A percentile compares a stretch with the other conserved stretches of the same genome.
phyloP scores from a whole-genome alignment of 2,888 invertebrate species.

The Disparrhopalites patrizii region DNA sequence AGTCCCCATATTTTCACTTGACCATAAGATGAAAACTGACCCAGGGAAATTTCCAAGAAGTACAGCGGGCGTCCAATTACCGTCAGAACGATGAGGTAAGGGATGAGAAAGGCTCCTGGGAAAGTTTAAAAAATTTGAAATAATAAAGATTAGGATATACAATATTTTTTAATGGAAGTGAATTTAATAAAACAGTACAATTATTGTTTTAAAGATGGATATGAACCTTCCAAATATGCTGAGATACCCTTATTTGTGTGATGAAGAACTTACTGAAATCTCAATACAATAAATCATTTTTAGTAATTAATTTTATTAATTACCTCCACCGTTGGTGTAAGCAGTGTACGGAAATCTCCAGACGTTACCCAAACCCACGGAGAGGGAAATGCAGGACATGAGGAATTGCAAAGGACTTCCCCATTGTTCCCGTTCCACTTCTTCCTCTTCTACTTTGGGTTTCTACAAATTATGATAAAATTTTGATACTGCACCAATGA shows the following conservation, averaged over 20 bases:
- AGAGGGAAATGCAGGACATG: slow-evolving; percentile 16
- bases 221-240: slow-evolving; percentile 51
- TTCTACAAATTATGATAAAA: no score
- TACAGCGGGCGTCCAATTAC: not conserved
- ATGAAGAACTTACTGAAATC: no score
- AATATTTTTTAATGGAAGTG: no score
- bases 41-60: slow-evolving; percentile 5
- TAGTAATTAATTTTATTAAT: slow-evolving; percentile 22
- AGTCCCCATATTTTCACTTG: slow-evolving; percentile 1
- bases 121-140: not conserved
- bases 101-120: slow-evolving; percentile 60
- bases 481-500: no score
- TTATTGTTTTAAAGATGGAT: slow-evolving; percentile 54
- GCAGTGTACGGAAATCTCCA: slow-evolving; percentile 26
- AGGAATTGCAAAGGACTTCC: slow-evolving; percentile 52
- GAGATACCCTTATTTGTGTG: no score
- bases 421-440: not conserved
- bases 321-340: slow-evolving; percentile 14
- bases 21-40: slow-evolving; percentile 13
- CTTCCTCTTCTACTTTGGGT: not conserved
- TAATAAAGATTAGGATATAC: no score
- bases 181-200: no score
- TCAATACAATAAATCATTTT: slow-evolving; percentile 34
- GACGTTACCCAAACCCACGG: slow-evolving; percentile 20
- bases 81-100: slow-evolving; percentile 48